Evolutionary conservation across 2,113 vertebrate genomes (phyloP).

Genomic region (Rousettus leschenaultii): DNA sequence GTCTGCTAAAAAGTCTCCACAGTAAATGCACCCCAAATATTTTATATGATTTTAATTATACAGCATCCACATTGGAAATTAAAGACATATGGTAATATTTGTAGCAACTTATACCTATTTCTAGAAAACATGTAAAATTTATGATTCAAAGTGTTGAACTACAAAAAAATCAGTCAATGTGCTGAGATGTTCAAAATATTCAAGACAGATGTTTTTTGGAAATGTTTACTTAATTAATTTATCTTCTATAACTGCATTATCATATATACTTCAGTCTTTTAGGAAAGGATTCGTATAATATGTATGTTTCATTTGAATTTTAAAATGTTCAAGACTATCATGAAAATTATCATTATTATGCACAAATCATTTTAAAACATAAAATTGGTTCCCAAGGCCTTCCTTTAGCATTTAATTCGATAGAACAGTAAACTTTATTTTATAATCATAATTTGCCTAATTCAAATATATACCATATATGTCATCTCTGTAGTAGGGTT

Average conservation of each 20-base stretch:
- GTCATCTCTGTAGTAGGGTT: neutral
- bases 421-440: neutral
- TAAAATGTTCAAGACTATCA: neutral
- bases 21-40: neutral
- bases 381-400: neutral
- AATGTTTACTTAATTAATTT: neutral
- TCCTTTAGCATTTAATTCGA: neutral
- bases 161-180: neutral
- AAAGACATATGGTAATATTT: neutral
- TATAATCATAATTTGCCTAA: neutral
- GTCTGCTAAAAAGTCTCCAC: neutral
- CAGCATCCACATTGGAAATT: neutral
- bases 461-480: neutral
- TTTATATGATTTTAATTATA: neutral
- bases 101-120: neutral
- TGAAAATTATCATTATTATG: neutral
- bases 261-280: neutral
- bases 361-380: neutral
- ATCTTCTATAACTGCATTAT: neutral
- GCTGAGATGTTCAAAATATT: neutral
- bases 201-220: neutral
- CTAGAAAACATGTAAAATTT: neutral
- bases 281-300: neutral
- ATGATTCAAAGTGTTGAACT: neutral
- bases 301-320: neutral